Conservation (phyloP, 1,140 invertebrate species). For the Lepidurus couesii region DNA sequence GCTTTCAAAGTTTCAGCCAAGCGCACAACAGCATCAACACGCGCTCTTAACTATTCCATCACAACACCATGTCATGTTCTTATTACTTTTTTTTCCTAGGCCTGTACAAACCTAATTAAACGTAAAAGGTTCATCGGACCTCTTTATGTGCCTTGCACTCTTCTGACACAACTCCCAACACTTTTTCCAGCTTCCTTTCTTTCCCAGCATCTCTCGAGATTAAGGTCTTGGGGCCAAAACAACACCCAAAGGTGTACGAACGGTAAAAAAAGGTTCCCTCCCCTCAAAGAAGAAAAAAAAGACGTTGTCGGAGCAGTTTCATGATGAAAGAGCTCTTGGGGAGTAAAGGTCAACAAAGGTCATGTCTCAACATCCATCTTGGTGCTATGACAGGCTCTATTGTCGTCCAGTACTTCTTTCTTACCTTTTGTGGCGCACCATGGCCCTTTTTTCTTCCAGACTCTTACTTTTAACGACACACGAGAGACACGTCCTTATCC, state of each 20-base stretch:
- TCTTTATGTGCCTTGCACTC: background rate
- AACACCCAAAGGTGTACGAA: background rate
- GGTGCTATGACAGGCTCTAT: slow-evolving; percentile 8
- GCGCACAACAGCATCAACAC: background rate
- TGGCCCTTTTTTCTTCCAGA: background rate
- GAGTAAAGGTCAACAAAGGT: slow-evolving; percentile 21
- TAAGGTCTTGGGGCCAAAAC: background rate
- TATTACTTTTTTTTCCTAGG: background rate
- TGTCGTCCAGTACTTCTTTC: slow-evolving; percentile 14
- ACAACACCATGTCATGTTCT: background rate
- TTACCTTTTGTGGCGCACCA: slow-evolving; percentile 5
- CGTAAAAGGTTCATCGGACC: background rate
- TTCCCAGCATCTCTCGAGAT: background rate
- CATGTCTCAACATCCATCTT: slow-evolving; percentile 8
- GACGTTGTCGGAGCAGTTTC: background rate
- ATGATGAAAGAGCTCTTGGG: slow-evolving; percentile 18
- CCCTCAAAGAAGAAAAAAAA: background rate
- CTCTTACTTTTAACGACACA: slow-evolving; percentile 2
- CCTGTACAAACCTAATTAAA: background rate
- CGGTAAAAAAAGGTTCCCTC: background rate
- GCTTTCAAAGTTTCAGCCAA: background rate
- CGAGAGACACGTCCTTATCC: slow-evolving; percentile 20
- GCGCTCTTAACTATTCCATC: background rate
- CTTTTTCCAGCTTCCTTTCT: background rate
- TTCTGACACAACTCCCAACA: background rate